Evolutionary conservation across 2,113 vertebrate species (phyloP).

Genomic region (Mugil cephalus): DNA sequence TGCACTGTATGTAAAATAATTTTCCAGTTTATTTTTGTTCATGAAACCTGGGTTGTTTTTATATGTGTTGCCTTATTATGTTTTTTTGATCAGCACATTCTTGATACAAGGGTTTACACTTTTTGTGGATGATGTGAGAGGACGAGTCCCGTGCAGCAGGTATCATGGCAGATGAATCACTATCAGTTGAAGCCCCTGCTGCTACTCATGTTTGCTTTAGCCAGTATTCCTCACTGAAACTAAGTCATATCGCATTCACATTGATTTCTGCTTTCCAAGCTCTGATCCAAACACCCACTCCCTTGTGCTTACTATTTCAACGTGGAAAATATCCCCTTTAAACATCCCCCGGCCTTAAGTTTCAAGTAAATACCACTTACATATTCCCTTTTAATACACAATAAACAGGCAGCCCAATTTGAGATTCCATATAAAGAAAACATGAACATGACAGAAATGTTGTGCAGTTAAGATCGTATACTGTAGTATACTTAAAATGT

Average conservation of each 20-base stretch:
- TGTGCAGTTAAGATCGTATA: background rate
- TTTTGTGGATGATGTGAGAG: background rate
- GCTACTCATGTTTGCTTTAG: background rate
- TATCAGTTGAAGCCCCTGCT: background rate
- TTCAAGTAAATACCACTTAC: conserved; percentile 52
- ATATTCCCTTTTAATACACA: conserved; percentile 55
- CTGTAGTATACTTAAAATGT: background rate
- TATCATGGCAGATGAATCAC: background rate
- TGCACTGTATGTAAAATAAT: no score
- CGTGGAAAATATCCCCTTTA: conserved; percentile 43
- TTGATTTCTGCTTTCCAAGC: conserved; percentile 42
- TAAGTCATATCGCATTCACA: conserved; percentile 30
- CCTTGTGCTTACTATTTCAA: conserved; percentile 36
- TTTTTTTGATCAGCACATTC: background rate
- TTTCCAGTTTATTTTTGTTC: no score
- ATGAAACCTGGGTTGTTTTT: no score
- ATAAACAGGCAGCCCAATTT: conserved; percentile 27
- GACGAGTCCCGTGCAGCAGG: no score
- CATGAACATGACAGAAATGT: conserved; percentile 17
- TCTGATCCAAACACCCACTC: conserved; percentile 27
- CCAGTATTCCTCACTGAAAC: conserved; percentile 11
- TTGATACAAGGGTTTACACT: background rate
- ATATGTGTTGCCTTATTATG: no score
- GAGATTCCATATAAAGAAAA: background rate
- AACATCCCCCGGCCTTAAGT: conserved; percentile 10